Evolutionary conservation across 1,140 invertebrate genomes (phyloP), one percentile per base, ranked within the genome.

Genomic region (Calliopsis andreniformis): DNA sequence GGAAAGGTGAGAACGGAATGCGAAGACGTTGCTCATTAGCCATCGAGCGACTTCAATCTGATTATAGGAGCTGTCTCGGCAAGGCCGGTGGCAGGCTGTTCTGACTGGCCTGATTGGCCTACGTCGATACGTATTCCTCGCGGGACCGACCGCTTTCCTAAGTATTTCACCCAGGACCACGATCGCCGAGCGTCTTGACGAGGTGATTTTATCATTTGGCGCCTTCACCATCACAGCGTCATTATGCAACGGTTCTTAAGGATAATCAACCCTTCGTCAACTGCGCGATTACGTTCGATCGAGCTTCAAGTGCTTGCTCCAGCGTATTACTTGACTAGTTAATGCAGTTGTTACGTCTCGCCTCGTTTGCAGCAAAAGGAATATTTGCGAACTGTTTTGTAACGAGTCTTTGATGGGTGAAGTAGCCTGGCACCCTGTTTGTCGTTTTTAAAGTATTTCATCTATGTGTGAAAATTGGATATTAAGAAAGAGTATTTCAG

Each of bases 21-120:
- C 69, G 53, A 76, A 67, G 80, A 83, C 75, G 78, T 81, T 80
- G 80, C 86, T 89, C 86, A 88, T 89, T 89, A 89, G 82, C 82
- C 76, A 83, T 82, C 76, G 73, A 82, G 80, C 64, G 61, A 79
- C 79, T 87, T 87, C 81, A 84, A 89, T 89, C 87, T 85, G 86
- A 89, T 89, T 87, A 76, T 83, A 49, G 61, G 67, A 59, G 78
- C 47, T 71, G 67, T 25, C 53, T 63, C 53, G 63, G 64, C 67
- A 64, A 79, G 61, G 51, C 70, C 73, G 77, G 51, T 76, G 82
- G 71, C 68, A 77, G 78, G 62, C 45, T 78, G 72, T 73, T 70
- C 58, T 62, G 28, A 45, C 69, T n/a, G 58, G 51, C 69, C 55
- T 45, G 82, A 84, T 82, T 75, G 70, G 53, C 30, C 66, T 16